Conservation (phyloP, 2,888 invertebrate species). For the Dyspetes luteomarginatus region DNA sequence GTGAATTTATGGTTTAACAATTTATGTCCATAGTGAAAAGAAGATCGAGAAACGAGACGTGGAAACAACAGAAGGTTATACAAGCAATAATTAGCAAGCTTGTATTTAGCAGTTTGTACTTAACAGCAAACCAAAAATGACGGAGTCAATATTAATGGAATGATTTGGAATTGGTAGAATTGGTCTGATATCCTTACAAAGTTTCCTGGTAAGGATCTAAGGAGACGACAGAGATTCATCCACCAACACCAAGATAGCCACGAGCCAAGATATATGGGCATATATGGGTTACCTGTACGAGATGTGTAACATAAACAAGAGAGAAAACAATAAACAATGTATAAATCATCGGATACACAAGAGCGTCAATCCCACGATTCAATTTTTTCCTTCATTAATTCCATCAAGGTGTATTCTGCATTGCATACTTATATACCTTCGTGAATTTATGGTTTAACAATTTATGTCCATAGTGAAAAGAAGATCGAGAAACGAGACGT, state of each 20-base stretch:
- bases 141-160: too few relatives aligned
- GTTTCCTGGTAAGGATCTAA: too few relatives aligned
- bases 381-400: conserved; percentile 12
- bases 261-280: too few relatives aligned
- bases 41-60: conserved; percentile 55
- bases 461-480: conserved; percentile 40
- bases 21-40: conserved; percentile 40
- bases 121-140: too few relatives aligned
- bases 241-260: too few relatives aligned
- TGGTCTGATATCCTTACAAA: too few relatives aligned
- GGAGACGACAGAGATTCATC: too few relatives aligned
- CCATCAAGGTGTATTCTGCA: conserved; percentile 19
- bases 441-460: conserved; percentile 51
- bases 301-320: too few relatives aligned
- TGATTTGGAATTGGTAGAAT: too few relatives aligned
- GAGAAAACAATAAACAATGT: conserved; percentile 2
- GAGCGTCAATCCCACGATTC: conserved; percentile 20
- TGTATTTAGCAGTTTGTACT: too few relatives aligned
- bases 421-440: not conserved
- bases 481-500: conserved; percentile 55
- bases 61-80: conserved; percentile 58
- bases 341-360: conserved; percentile 17
- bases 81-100: too few relatives aligned
- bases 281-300: too few relatives aligned
- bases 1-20: conserved; percentile 51